These are phyloP conservation scores for pig (Sus scrofa) DNA, from an alignment of 2,113 vertebrate species.

Conservation along the genomic window T2T-Sscrofa CM000817.6:20594001-20594500, in stretches of 20 bases:
- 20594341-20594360: neutral
- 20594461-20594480: neutral
- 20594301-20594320: neutral
- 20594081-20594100: neutral
- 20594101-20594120: fast-evolving
- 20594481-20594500: neutral
- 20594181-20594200: neutral
- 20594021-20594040: neutral
- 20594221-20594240: neutral
- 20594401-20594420: neutral
- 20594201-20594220: neutral
- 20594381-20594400: neutral
- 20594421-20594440: neutral
- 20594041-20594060: neutral
- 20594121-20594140: neutral
- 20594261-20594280: neutral
- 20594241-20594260: neutral
- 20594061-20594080: neutral
- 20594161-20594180: neutral
- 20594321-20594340: neutral
- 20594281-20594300: neutral
- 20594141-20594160: neutral
- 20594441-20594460: neutral
- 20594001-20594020: neutral
- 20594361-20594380: neutral